Evolutionary conservation across 2,113 vertebrate genomes (phyloP), one percentile per base, ranked within the genome.

Genomic region (Grammatotria lemairii): DNA sequence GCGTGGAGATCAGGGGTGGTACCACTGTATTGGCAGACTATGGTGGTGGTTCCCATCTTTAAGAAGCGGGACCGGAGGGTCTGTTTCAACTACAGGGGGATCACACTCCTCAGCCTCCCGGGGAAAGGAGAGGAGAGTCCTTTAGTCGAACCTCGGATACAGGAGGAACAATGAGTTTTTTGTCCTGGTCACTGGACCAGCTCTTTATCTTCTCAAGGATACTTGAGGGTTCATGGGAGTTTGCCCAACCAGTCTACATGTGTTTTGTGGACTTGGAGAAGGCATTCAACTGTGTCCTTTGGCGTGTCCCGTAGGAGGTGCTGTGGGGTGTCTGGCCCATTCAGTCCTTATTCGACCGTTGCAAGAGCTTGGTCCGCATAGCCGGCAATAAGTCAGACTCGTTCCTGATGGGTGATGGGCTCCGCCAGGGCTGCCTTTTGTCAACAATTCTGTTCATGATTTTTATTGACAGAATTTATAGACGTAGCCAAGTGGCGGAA

Each of bases 401-500:
- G 1, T 57, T 57, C 54, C 23, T 23, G 23, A 0, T 16, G 54
- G 54, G 7, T 26, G 54, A 1, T 57, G 55, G 13, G 7, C 23
- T 28, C 54, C 1, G 1, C 23, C 54, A 57, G 54, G 23, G 55
- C 1, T 58, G 23, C 55, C 55, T 5, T 16, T 58, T 28, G 55
- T 58, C 55, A 57, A 28, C 23, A 28, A 28, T 5, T 58, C 26
- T 28, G 13, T 58, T 58, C 26, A 28, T 58, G 13, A 58, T 9
- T 58, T 58, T 58, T 58, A 58, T 16, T 0, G 26, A 58, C 5
- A 16, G 55, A 58, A 58, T 28, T 58, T 58, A 28, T 58, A 58
- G 55, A 16, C 1, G 2, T 6, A 58, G 55, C 0, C 26, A 28
- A 58, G 55, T 58, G 13, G 8, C 5, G 0, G 55, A 58, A 1